Evolutionary conservation across 64 coral and sea anemone genomes (phyloP), one percentile per base, ranked within the genome.

Genomic region (Pocillopora verrucosa): DNA sequence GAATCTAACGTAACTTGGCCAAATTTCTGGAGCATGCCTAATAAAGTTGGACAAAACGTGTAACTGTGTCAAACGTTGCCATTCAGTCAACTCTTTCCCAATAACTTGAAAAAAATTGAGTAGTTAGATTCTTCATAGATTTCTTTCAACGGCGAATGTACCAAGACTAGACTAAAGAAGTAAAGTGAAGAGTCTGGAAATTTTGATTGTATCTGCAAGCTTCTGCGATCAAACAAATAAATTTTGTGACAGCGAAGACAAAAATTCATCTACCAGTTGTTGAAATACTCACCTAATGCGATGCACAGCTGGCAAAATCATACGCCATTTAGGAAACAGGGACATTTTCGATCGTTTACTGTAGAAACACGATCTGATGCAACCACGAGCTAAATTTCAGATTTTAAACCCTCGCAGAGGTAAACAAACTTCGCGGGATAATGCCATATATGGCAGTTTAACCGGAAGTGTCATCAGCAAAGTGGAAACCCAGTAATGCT

Each of bases 391-490:
- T 11, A 70, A 9, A 22, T 30, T 58, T 20, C 63, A 57, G 38
- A 24, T 68, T 84, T 58, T n/a, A 22, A 58, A 22, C 56, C 15
- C 57, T 12, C 56, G 20, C 13, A 11, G 10, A 15, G 67, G 61
- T 72, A 85, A 85, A 85, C 63, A 85, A 85, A 85, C 37, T 72
- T 58, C 82, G 63, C 82, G 41, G 63, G 34, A 22, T 24, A 14
- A 60, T 35, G 12, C 82, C 82, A 85, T 57, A 58, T 85, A 58
- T 72, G 64, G 82, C 36, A 72, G 37, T 85, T 72, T 85, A 20
- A 85, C 82, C 64, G 82, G 82, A 85, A 85, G 64, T 85, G 60
- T 85, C 82, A 34, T 85, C 82, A 85, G 22, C 63, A 72, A 58
- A 85, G 24, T 11, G 11, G 38, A 25, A 85, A 7, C 67, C 82